phyloP scores from a whole-genome alignment of 2,888 invertebrate species.

The Caenorhabditis sp. region DNA sequence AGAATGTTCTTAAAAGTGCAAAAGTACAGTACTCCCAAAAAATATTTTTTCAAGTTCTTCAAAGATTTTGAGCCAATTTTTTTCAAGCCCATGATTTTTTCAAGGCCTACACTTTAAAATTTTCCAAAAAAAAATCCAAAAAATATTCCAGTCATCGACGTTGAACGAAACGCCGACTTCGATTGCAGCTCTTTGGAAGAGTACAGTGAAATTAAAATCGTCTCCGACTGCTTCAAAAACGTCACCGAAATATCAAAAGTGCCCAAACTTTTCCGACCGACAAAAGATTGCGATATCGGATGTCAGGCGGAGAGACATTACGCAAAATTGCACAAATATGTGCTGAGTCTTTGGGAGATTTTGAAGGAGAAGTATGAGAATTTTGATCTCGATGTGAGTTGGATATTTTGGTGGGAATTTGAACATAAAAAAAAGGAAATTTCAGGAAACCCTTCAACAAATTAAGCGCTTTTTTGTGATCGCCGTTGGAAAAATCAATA shows the following conservation, averaged over 20 bases:
- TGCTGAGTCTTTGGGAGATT: constrained; percentile 60
- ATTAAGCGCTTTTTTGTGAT: constrained; percentile 44
- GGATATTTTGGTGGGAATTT: background rate
- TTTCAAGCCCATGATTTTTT: too few species aligned
- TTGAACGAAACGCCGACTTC: constrained; percentile 64
- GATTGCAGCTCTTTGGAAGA: constrained; percentile 55
- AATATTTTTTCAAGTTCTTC: too few species aligned
- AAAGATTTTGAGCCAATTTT: too few species aligned
- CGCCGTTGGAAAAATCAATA: constrained; percentile 42
- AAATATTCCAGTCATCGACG: constrained; percentile 55
- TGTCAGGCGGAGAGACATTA: constrained; percentile 59
- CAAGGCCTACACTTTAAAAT: too few species aligned
- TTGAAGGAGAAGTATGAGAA: constrained; percentile 53
- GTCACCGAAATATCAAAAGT: constrained; percentile 47
- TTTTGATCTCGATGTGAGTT: constrained; percentile 47
- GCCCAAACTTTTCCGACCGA: constrained; percentile 50
- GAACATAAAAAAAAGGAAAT: too few species aligned
- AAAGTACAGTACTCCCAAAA: too few species aligned
- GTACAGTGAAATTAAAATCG: constrained; percentile 52
- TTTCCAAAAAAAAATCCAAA: too few species aligned
- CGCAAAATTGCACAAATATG: constrained; percentile 59
- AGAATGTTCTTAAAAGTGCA: too few species aligned
- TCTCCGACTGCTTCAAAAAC: constrained; percentile 57
- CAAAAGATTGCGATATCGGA: constrained; percentile 55
- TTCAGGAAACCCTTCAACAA: constrained; percentile 37